Base-by-base conservation (phyloP, 1,140 invertebrate species). In the Drosophila miranda region DNA sequence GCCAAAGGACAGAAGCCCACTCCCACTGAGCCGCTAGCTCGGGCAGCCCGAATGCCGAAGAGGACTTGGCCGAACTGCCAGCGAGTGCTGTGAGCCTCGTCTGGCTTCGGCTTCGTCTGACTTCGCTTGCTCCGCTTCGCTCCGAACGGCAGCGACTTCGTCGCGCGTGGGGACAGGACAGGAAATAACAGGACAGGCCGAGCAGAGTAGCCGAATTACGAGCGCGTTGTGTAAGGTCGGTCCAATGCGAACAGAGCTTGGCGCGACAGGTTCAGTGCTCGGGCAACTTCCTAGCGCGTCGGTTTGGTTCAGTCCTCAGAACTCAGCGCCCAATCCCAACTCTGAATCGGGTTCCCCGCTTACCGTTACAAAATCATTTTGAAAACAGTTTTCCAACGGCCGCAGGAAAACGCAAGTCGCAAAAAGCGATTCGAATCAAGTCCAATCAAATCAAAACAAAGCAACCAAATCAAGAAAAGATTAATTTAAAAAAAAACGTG, bases 201-300 rank as follows among this genome's bases (percentile, higher is more conserved):
- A 26, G 49, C 59, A 16, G 30, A 21, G 63, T 63, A 42, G 62
- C 66, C 80, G 77, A 82, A 75, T 61, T 19, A 49, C 45, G 44
- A 60, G 61, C 43, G 43, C 58, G 55, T 87, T 86, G 78, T 61
- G 81, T 64, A 78, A 81, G 81, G 81, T 81, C 51, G 75, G 60
- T 51, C 81, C 82, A 87, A 86, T 86, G 81, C 81, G 77, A 81
- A 54, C 53, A 44, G 55, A 55, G 82, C 78, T 71, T 72, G 67
- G 55, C 63, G 68, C 53, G 63, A 48, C 67, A 78, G 67, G 56
- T 83, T 88, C 78, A 88, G 83, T 88, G 84, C 83, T 88, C 83
- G 83, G 84, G 68, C 83, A 88, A 88, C 83, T 77, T 88, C 75
- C 75, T 63, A 89, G 80, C 84, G 83, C 83, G 83, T 88, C 84